Evolutionary conservation across 2,797 vertebrate species (phyloP).

Genomic region (Phaenicophaeus curvirostris): DNA sequence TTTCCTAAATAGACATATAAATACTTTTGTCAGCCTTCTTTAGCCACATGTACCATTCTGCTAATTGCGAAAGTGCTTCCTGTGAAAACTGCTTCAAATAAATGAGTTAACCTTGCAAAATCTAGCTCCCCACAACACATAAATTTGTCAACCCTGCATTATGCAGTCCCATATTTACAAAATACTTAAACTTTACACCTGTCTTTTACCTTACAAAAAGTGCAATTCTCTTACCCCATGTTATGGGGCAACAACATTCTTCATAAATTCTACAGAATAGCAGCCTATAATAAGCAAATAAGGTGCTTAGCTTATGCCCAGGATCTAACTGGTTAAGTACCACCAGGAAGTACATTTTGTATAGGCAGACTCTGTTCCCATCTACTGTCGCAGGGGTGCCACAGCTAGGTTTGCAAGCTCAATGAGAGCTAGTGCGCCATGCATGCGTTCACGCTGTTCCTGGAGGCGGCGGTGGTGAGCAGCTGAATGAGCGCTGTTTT

Average conservation of each 20-base stretch:
- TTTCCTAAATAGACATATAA: constrained; percentile 69
- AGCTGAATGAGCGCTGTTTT: constrained; percentile 77
- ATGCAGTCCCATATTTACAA: constrained; percentile 85
- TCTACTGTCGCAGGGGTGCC: constrained; percentile 83
- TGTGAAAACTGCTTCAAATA: constrained; percentile 78
- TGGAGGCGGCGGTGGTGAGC: constrained; percentile 85
- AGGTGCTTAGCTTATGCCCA: constrained; percentile 97
- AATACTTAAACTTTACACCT: constrained; percentile 85
- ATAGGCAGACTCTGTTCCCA: constrained; percentile 42
- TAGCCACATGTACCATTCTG: constrained; percentile 68
- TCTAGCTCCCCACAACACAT: constrained; percentile 71
- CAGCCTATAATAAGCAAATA: constrained; percentile 97
- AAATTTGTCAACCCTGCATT: constrained; percentile 82
- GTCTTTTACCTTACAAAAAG: constrained; percentile 87
- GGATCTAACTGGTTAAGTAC: constrained; percentile 75
- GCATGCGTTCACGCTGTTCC: constrained; percentile 94
- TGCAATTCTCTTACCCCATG: constrained; percentile 86
- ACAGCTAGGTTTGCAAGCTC: constrained; percentile 94
- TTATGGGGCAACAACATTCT: constrained; percentile 91
- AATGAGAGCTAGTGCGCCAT: constrained; percentile 94
- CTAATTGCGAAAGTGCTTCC: constrained; percentile 68
- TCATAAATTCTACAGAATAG: constrained; percentile 97
- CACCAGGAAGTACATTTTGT: constrained; percentile 69
- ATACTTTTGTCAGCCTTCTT: constrained; percentile 69
- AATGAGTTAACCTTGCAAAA: constrained; percentile 91